Base-by-base conservation (phyloP, 2,888 invertebrate species). In the Hoplodrina blanda region DNA sequence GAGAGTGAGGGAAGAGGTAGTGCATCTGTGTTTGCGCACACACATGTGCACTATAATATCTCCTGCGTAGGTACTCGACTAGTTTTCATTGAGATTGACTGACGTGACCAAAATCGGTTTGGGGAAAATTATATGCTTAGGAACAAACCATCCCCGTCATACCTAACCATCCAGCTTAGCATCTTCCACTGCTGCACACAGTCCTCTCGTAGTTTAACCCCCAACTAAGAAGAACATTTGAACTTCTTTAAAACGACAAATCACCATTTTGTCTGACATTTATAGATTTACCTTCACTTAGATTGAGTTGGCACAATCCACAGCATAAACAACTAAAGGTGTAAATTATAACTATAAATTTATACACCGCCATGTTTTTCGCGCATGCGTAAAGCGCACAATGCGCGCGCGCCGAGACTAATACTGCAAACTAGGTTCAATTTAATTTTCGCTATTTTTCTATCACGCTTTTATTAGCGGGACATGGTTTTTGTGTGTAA, bases 241-340 rank as follows among this genome's bases (percentile, higher is more conserved):
- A 37, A 10, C 8, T 13, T 41, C 8, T 37, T 37, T 37, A 8
- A 37, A 37, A 37, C 8, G 37, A 37, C 37, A 33, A 6, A 37
- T 37, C 37, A 37, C 37, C 8, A 37, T 37, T 25, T 37, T 37
- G 37, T 7, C 33, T 11, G 0, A 37, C 62, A 7, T 15, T 2
- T 11, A 0, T 37, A 37, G 10, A 33, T 52, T 72, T 69, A 69
- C 69, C 73, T 69, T 69, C 69, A 19, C 69, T 69, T 11, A 69
- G 62, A 25, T 73, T 53, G 62, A 69, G 69, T 61, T 69, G 69
- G 19, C 73, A 53, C 10, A 46, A 10, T 62, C 69, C 69, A 62
- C 73, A 25, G 44, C 11, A 17, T 37, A 73, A 5, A 46, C 37
- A 73, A 53, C 25, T 46, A 46, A 73, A 25, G 13, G 46, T 46